These are phyloP conservation scores for Sminthurides aquaticus DNA, from an alignment of 2,888 invertebrate genomes.

Conservation along the genomic window DNA sequence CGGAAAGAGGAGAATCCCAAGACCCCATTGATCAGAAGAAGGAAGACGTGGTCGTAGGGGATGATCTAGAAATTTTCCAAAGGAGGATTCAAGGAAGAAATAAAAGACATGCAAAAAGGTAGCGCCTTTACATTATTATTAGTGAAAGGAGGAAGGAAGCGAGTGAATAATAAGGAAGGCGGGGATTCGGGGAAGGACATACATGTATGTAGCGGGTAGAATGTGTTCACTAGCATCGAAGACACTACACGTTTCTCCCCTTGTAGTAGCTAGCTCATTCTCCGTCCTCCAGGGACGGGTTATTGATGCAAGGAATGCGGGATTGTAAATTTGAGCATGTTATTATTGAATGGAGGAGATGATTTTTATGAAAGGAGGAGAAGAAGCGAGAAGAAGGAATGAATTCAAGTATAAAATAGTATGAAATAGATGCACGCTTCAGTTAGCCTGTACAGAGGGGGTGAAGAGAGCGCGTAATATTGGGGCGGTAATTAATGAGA, in stretches of 20 bases:
- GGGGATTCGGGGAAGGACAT: neutral
- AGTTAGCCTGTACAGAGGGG: conserved; percentile 33
- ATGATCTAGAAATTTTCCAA: too few relatives aligned
- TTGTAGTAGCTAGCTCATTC: too few relatives aligned
- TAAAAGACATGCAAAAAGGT: conserved; percentile 15
- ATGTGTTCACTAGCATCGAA: conserved; percentile 16
- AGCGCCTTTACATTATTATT: too few relatives aligned
- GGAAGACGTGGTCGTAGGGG: conserved; percentile 9
- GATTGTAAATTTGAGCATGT: neutral
- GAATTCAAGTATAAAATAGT: conserved; percentile 22
- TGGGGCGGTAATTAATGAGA: conserved; percentile 41
- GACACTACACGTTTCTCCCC: too few relatives aligned
- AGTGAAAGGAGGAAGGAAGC: conserved; percentile 24
- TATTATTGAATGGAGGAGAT: neutral
- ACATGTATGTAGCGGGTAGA: conserved; percentile 15
- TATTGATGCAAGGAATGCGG: conserved; percentile 9
- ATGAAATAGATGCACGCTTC: conserved; percentile 18
- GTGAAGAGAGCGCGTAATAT: conserved; percentile 41
- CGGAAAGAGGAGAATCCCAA: conserved; percentile 23
- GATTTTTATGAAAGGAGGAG: neutral
- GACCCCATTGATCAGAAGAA: too few relatives aligned
- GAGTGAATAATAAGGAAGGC: conserved; percentile 24
- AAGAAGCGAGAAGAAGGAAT: too few relatives aligned
- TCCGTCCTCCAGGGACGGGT: too few relatives aligned
- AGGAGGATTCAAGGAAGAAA: conserved; percentile 27